These are phyloP conservation scores for Stenichneumon culpator DNA, from an alignment of 2,888 invertebrate species.

Conservation along the genomic window DNA sequence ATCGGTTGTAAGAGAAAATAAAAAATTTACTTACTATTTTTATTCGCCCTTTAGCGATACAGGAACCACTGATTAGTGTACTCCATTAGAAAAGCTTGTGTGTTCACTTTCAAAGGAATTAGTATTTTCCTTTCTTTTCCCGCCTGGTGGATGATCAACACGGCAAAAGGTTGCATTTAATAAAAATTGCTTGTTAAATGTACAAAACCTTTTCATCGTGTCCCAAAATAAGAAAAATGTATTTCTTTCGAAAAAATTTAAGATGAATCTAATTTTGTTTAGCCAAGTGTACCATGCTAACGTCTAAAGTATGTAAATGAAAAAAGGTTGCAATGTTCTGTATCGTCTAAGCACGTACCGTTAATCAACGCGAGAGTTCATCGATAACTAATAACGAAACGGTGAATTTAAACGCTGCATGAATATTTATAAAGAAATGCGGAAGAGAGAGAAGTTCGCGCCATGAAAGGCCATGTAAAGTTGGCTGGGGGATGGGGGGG, in stretches of 20 bases:
- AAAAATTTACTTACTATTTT: background rate
- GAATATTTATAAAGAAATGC: background rate
- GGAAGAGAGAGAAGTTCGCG: background rate
- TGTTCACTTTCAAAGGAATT: background rate
- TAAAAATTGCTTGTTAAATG: too few species aligned
- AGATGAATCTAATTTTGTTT: background rate
- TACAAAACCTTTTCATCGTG: too few species aligned
- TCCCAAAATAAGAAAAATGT: too few species aligned
- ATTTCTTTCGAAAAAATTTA: background rate
- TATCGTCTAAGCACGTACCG: background rate
- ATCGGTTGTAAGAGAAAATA: background rate
- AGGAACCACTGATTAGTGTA: too few species aligned
- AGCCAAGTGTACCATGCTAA: background rate
- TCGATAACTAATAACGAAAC: conserved; percentile 17
- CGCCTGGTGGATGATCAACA: too few species aligned
- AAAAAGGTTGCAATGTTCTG: background rate
- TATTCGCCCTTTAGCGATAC: background rate
- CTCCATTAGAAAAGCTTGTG: background rate
- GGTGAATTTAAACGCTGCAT: conserved; percentile 8
- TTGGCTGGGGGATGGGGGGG: background rate
- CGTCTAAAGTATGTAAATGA: background rate
- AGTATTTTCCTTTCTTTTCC: too few species aligned
- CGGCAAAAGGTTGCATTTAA: too few species aligned
- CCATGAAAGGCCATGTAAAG: conserved; percentile 3
- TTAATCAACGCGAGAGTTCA: background rate